phyloP scores from a whole-genome alignment of 2,888 invertebrate species.

The Cephus spinipes region DNA sequence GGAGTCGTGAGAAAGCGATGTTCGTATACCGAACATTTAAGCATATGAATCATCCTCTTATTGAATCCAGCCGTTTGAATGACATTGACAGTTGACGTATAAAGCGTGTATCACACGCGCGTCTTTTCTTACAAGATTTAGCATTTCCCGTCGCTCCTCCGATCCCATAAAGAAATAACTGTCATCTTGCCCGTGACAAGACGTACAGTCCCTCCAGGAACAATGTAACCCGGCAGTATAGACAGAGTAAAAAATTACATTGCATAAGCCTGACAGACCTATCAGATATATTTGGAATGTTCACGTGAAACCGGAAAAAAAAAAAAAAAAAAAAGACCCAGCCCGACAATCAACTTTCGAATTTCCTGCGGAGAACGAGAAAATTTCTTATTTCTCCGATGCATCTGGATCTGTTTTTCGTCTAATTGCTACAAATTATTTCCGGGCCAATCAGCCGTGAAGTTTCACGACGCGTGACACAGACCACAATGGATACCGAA shows the following conservation, averaged over 20 bases:
- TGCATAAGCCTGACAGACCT: not conserved
- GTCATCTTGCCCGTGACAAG: not conserved
- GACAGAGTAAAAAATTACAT: not conserved
- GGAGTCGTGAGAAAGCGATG: not conserved
- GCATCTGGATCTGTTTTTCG: slow-evolving; percentile 4
- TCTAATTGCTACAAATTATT: slow-evolving; percentile 23
- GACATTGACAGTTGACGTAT: not conserved
- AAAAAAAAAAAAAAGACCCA: not conserved
- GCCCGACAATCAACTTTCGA: not conserved
- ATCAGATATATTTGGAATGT: not conserved
- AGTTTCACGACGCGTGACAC: slow-evolving; percentile 8
- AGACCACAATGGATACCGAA: not conserved
- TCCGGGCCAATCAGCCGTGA: slow-evolving; percentile 17
- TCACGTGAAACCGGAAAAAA: no score
- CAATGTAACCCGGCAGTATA: not conserved
- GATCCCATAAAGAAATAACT: not conserved
- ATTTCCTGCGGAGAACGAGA: not conserved
- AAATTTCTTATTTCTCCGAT: not conserved
- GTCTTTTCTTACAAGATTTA: not conserved
- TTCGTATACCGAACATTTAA: not conserved
- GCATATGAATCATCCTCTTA: not conserved
- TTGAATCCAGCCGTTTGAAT: not conserved
- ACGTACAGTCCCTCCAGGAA: not conserved
- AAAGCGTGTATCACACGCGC: not conserved
- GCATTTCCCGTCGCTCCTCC: not conserved